Base-by-base conservation (phyloP, 1,140 invertebrate species). In the Heliothis virescens region DNA sequence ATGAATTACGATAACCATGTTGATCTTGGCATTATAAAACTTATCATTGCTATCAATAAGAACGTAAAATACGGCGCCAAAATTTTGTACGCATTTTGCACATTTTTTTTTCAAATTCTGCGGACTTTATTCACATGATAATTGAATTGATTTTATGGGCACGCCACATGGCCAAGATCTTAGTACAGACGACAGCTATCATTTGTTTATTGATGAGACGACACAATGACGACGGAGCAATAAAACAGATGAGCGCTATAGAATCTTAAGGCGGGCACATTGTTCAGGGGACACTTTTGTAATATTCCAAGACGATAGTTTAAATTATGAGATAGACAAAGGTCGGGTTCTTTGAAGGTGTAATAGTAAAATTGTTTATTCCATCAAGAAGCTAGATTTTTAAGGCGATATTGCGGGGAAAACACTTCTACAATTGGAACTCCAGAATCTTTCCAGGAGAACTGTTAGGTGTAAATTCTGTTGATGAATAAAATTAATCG, bases 181-280 rank as follows among this genome's bases (percentile, higher is more conserved):
- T 59, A 47, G n/a, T 73, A 67, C 21, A 10, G 9, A n/a, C 55
- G 48, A 71, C 52, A 21, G 67, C 48, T 9, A 16, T 21, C 48
- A 52, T 53, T 71, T 71, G 48, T 29, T 26, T 71, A 71, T 71
- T 52, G 21, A 71, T 71, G 67, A 71, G 47, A 53, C 48, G 7
- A 71, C 18, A 71, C 67, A 71, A 71, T 52, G 48, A 53, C 63
- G 63, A 71, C 48, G 48, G 1, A n/a, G 48, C 52, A 53, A 71
- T 71, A 71, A 71, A 71, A 52, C 65, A 13, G 65, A 53, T n/a
- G 67, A 71, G 48, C 48, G 67, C 52, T 52, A 71, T 41, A 53
- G 67, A 29, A n/a, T 50, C 21, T 15, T 53, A n/a, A 71, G 16
- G 21, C 48, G 48, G 21, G 26, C 18, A 29, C 15, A 71, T 71